Percentiles rank a stretch among this genome's conserved stretches.
Conservation (phyloP, 1,140 invertebrate species). For the Achroia grisella region DNA sequence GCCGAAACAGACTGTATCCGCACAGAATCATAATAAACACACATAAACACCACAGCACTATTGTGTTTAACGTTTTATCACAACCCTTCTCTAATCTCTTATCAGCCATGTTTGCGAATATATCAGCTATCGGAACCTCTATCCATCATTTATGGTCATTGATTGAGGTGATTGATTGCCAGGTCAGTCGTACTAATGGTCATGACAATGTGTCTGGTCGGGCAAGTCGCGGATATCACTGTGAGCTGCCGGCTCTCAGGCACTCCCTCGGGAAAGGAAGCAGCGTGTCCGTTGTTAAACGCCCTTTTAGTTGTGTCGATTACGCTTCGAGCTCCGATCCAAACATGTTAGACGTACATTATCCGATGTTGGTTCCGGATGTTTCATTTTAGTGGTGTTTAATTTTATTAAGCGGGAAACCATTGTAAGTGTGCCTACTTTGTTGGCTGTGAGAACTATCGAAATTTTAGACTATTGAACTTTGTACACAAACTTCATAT, state of each 20-base stretch:
- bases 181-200: too few relatives aligned
- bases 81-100: slow-evolving; percentile 7
- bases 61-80: slow-evolving; percentile 34
- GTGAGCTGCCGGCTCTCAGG: slow-evolving; percentile 12
- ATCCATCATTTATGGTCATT: slow-evolving; percentile 14
- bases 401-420: too few relatives aligned
- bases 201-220: slow-evolving; percentile 12
- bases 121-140: slow-evolving; percentile 21
- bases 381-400: slow-evolving; percentile 3
- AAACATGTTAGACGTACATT: slow-evolving; percentile 56
- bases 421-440: too few relatives aligned
- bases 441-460: too few relatives aligned
- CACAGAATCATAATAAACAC: slow-evolving; percentile 39
- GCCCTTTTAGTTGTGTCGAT: slow-evolving; percentile 66
- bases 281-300: slow-evolving; percentile 50
- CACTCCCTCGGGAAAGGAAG: slow-evolving; percentile 67
- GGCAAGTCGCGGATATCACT: slow-evolving; percentile 18
- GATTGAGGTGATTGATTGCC: too few relatives aligned
- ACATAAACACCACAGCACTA: slow-evolving; percentile 56
- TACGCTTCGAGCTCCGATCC: slow-evolving; percentile 48
- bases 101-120: slow-evolving; percentile 7
- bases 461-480: too few relatives aligned
- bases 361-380: slow-evolving; percentile 14
- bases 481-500: too few relatives aligned
- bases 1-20: slow-evolving; percentile 45